Evolutionary conservation across 2,888 invertebrate species (phyloP).

Genomic region (Scaptomyza polygonia): DNA sequence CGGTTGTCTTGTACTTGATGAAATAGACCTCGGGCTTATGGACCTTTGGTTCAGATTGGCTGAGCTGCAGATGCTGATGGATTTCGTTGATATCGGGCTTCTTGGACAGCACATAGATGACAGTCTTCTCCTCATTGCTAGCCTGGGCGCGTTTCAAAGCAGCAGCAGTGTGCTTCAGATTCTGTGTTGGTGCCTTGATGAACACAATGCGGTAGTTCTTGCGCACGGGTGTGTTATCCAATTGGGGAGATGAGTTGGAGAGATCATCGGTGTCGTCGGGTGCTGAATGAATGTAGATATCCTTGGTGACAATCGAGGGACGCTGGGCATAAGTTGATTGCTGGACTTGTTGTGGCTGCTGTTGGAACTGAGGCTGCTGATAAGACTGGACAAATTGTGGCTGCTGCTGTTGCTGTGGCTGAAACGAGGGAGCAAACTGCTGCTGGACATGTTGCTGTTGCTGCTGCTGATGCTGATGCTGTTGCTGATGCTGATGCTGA

Average conservation of each 20-base stretch:
- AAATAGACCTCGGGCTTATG: constrained; percentile 84
- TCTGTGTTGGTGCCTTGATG: constrained; percentile 84
- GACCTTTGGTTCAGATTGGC: constrained; percentile 72
- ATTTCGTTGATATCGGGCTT: constrained; percentile 81
- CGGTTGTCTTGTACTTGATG: constrained; percentile 84
- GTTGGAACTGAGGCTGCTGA: constrained; percentile 43
- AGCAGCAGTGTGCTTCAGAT: constrained; percentile 83
- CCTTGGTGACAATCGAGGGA: constrained; percentile 80
- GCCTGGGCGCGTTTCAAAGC: constrained; percentile 77
- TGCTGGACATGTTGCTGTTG: constrained; percentile 35
- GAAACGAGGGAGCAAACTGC: constrained; percentile 27
- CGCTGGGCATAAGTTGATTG: constrained; percentile 68
- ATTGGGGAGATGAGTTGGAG: constrained; percentile 39
- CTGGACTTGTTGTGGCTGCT: constrained; percentile 50
- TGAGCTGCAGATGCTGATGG: constrained; percentile 88
- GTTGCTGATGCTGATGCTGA: constrained; percentile 37
- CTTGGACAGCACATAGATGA: constrained; percentile 84
- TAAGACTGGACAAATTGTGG: constrained; percentile 42
- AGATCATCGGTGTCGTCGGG: constrained; percentile 82
- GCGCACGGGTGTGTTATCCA: constrained; percentile 76
- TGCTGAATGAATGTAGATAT: constrained; percentile 82
- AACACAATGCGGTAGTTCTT: constrained; percentile 84
- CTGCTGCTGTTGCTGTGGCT: constrained; percentile 48
- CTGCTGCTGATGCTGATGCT: constrained; percentile 34
- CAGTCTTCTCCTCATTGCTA: constrained; percentile 83